Evolutionary conservation across 1,140 invertebrate genomes (phyloP), one percentile per base, ranked within the genome.

Genomic region (Platyura marginata): DNA sequence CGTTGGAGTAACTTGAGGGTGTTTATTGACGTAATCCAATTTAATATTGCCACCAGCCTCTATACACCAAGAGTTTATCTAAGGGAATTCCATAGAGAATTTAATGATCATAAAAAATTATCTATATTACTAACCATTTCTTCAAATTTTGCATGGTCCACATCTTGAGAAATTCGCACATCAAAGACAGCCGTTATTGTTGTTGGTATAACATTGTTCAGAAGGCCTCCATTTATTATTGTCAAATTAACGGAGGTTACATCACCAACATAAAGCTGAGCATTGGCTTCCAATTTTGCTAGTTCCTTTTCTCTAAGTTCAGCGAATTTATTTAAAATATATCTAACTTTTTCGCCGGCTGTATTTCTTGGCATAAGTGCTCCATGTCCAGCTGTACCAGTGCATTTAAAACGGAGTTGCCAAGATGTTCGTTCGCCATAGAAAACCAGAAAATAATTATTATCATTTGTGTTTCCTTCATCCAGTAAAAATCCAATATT

Each of bases 231-330:
- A 70, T 46, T 62, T 63, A 90, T 45, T 62, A 75, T 75, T 0
- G 83, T 92, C 40, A 91, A 63, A 66, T 93, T 93, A 1, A 90
- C 57, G 6, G 83, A 78, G 1, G 81, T 84, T 1, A 91, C 80
- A 63, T 88, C 79, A 13, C 85, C 84, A 23, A 3, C 63, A 68
- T 44, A 77, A 5, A 77, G 50, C 43, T 71, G 64, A 3, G 71
- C 61, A 56, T 81, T 65, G 11, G 59, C 57, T 9, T 71, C 63
- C 32, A 34, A 34, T 34, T 11, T 34, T 4, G 13, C 4, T 11
- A 15, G 3, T 34, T 86, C 70, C 44, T 70, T 55, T 33, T 71
- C 67, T 38, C 83, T 65, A 44, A 77, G 74, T 22, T 74, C 75
- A 59, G 81, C 73, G 48, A 88, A 77, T 50, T 72, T 75, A 46